These are phyloP conservation scores for Drosophila santomea DNA, from an alignment of 1,140 invertebrate species.

Conservation along the genomic window DNA sequence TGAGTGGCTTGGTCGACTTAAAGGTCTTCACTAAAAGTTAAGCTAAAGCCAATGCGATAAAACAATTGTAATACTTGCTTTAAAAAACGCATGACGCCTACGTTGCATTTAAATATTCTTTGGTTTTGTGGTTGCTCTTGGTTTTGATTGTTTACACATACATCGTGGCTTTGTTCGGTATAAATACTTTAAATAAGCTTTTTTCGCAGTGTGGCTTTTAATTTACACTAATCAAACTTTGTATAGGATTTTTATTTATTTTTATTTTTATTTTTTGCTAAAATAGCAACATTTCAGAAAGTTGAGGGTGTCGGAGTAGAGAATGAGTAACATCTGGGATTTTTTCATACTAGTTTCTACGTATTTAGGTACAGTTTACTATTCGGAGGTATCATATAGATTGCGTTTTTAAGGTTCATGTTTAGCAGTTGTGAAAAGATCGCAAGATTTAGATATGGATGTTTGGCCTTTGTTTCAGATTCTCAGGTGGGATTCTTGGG, in stretches of 20 bases:
- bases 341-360: conserved; percentile 37
- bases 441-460: conserved; percentile 63
- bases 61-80: conserved; percentile 37
- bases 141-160: conserved; percentile 54
- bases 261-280: conserved; percentile 2
- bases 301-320: conserved; percentile 21
- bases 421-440: conserved; percentile 40
- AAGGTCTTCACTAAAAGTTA: conserved; percentile 44
- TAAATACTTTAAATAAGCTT: conserved; percentile 60
- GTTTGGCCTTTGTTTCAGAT: conserved; percentile 46
- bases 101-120: conserved; percentile 41
- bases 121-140: conserved; percentile 55
- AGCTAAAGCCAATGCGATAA: conserved; percentile 67
- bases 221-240: conserved; percentile 58
- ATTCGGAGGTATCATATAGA: conserved; percentile 78
- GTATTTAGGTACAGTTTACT: conserved; percentile 73
- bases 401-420: conserved; percentile 45
- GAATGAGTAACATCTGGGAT: conserved; percentile 31
- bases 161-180: conserved; percentile 47
- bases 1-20: conserved; percentile 65
- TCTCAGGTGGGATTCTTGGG: conserved; percentile 67
- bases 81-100: conserved; percentile 50
- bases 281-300: conserved; percentile 42
- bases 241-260: conserved; percentile 35
- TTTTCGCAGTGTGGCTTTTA: conserved; percentile 51